Percentiles rank a stretch among this genome's conserved stretches.
These are phyloP conservation scores for Chroicocephalus ridibundus DNA, from an alignment of 2,113 vertebrate genomes.

Conservation along the genomic window DNA sequence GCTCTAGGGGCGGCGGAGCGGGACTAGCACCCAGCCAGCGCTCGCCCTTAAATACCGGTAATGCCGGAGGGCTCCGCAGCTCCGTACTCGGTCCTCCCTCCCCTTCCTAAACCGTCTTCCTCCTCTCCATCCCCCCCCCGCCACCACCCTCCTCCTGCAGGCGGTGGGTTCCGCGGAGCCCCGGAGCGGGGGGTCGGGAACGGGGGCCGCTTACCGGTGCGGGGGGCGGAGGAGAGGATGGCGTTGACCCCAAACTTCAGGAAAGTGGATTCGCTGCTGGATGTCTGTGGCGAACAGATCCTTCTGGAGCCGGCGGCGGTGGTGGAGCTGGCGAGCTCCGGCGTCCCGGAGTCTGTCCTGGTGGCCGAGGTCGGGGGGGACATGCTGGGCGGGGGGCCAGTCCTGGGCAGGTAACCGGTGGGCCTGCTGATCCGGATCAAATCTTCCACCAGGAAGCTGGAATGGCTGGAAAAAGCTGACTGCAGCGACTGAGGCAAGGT, in stretches of 20 bases:
- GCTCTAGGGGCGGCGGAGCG: neutral
- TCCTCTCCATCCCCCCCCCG: neutral
- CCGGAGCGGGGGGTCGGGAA: neutral
- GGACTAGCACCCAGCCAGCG: neutral
- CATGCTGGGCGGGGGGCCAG: constrained; percentile 68
- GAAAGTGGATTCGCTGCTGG: constrained; percentile 78
- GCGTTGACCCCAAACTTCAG: constrained; percentile 97
- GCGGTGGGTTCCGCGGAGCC: neutral
- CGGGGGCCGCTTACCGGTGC: constrained; percentile 76
- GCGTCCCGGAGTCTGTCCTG: constrained; percentile 65
- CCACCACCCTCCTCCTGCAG: neutral
- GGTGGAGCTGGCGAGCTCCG: constrained; percentile 64
- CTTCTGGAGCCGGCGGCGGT: constrained; percentile 46
- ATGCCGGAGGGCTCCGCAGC: neutral
- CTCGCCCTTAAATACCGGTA: neutral
- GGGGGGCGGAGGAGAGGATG: constrained; percentile 88
- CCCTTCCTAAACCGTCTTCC: neutral
- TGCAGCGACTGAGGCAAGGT: constrained; percentile 84
- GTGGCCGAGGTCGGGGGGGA: constrained; percentile 72
- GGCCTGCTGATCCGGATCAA: constrained; percentile 88
- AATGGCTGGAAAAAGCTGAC: constrained; percentile 79
- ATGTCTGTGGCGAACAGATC: constrained; percentile 71
- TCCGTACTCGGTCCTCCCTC: fast-evolving
- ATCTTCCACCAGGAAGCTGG: constrained; percentile 94
- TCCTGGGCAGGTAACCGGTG: constrained; percentile 78